Conservation (phyloP, 2,113 vertebrate species). For the Jacana jacana region DNA sequence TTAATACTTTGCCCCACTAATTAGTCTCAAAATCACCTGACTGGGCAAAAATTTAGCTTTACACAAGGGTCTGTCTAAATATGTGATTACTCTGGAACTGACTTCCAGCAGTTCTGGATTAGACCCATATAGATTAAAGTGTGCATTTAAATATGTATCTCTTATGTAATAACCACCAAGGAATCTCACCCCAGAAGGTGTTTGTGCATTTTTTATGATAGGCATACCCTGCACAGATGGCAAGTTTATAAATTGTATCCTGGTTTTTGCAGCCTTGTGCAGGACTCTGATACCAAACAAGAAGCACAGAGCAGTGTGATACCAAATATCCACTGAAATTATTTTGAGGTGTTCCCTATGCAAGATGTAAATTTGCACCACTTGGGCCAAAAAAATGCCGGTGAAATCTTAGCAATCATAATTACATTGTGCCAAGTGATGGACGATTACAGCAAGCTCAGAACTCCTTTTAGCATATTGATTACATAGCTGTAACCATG, state of each 20-base stretch:
- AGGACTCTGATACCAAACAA: background rate
- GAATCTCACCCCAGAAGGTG: slow-evolving; percentile 32
- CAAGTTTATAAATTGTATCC: background rate
- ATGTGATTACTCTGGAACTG: background rate
- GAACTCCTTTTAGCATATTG: background rate
- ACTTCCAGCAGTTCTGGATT: background rate
- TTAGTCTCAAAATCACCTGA: background rate
- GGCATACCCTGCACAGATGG: background rate
- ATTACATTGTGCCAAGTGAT: background rate
- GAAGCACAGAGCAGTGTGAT: background rate
- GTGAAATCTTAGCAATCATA: background rate
- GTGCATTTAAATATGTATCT: background rate
- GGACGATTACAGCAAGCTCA: background rate
- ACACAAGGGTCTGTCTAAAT: background rate
- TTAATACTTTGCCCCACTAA: background rate
- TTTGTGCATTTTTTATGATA: background rate
- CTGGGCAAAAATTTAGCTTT: background rate
- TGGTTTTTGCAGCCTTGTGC: background rate
- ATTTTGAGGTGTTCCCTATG: background rate
- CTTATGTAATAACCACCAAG: background rate
- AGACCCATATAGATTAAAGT: background rate
- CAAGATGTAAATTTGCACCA: background rate
- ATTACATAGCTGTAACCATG: background rate
- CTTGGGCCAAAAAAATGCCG: background rate
- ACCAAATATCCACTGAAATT: background rate